These are phyloP conservation scores for Gymnoscopelus microlampas DNA, from an alignment of 2,797 vertebrate genomes.

Conservation along the genomic window DNA sequence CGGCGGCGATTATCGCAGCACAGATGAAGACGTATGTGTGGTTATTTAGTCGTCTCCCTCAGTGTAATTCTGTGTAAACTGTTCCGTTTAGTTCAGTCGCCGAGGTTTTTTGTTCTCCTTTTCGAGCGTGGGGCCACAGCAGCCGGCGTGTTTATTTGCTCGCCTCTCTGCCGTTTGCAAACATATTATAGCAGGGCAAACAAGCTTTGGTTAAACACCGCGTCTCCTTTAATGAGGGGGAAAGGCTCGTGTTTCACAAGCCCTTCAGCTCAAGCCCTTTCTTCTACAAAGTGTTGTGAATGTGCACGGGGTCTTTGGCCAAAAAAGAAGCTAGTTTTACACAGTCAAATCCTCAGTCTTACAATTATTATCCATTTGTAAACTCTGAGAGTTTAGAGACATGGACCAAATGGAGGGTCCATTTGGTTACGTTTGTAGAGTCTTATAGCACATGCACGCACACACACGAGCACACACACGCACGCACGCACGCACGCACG, in stretches of 20 bases:
- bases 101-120: constrained; percentile 62
- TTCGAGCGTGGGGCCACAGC: constrained; percentile 23
- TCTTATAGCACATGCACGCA: not conserved
- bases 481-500: not conserved
- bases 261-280: constrained; percentile 67
- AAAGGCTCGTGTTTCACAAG: constrained; percentile 76
- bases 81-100: constrained; percentile 71
- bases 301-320: constrained; percentile 65
- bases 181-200: constrained; percentile 78
- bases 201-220: constrained; percentile 77
- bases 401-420: no score
- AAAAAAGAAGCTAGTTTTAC: constrained; percentile 49
- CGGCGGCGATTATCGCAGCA: constrained; percentile 41
- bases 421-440: no score
- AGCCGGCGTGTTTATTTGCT: constrained; percentile 69
- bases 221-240: constrained; percentile 78
- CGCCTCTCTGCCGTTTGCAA: constrained; percentile 70
- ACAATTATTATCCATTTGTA: not conserved
- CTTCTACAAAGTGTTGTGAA: constrained; percentile 68
- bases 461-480: constrained; percentile 4
- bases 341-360: not conserved
- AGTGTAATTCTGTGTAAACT: constrained; percentile 69
- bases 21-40: constrained; percentile 69
- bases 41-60: constrained; percentile 68
- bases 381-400: no score